Evolutionary conservation across 2,113 vertebrate species (phyloP), one percentile per base, ranked within the genome.

Genomic region (Lepisosteus osseus): DNA sequence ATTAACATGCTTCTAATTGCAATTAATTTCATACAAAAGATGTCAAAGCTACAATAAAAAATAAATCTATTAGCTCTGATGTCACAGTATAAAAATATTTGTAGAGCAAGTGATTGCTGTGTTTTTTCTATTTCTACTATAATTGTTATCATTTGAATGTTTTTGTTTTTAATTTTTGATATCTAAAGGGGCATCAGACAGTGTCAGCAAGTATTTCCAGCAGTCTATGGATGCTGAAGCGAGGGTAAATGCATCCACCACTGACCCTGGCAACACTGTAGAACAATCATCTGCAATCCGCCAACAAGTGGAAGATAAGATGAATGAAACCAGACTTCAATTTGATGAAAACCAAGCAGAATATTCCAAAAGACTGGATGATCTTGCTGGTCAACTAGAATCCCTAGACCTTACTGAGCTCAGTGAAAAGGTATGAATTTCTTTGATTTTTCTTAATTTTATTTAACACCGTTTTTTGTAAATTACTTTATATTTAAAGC

Each of bases 331-430:
- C 56, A 90, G 86, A 72, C 82, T 89, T 0, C 84, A 86, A 72
- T 97, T 97, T 83, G 85, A 85, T 74, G 86, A 85, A 67, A 92
- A 83, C 14, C 94, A 97, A 68, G 89, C 92, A 67, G 93, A 96
- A 65, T 94, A 96, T 76, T 89, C 94, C 0, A 93, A 91, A 62
- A 92, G 88, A 15, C 84, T 99, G 74, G 96, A 98, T 64, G 91
- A 97, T 68, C 90, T 99, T 0, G 96, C 96, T 0, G 94, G 93
- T 68, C 93, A 96, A 77, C 90, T 98, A 66, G 94, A 98, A 77
- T 95, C 91, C 72, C 87, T 99, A 74, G 95, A 98, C 76, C 91
- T 97, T 6, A 90, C 94, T 0, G 86, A 87, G 0, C 85, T 91
- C 1, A 94, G 93, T 0, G 78, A 94, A 70, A 90, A 94, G 95